Evolutionary conservation across 2,113 vertebrate genomes (phyloP).

Genomic region (Serilophus lunatus): DNA sequence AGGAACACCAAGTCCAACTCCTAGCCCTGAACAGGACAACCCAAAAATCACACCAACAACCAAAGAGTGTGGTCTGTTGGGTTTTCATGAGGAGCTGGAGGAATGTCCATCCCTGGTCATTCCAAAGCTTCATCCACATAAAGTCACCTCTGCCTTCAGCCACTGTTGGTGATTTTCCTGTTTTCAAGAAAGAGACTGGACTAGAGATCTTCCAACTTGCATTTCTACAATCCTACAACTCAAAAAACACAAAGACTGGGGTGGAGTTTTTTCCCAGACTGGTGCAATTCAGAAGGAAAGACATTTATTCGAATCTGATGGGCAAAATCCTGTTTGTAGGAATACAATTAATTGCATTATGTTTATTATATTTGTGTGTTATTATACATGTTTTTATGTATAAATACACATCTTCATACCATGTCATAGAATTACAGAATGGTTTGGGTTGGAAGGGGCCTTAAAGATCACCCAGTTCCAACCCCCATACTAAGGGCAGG

Average conservation of each 20-base stretch:
- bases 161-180: background rate
- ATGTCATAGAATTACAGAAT: background rate
- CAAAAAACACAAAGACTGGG: background rate
- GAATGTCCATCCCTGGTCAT: background rate
- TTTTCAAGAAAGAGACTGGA: background rate
- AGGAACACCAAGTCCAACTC: background rate
- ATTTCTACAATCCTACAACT: background rate
- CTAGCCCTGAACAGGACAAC: background rate
- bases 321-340: background rate
- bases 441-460: background rate
- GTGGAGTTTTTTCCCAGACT: fast-evolving
- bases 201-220: background rate
- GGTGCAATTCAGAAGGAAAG: background rate
- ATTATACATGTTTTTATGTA: too few relatives aligned
- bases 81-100: background rate
- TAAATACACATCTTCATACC: background rate
- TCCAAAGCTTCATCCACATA: background rate
- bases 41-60: fast-evolving
- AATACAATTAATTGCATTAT: background rate
- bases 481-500: background rate
- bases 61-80: background rate
- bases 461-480: background rate
- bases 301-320: background rate
- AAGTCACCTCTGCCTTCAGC: background rate
- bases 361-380: background rate